Base-by-base conservation (phyloP, 2,888 invertebrate genomes). In the Polyploca ridens region DNA sequence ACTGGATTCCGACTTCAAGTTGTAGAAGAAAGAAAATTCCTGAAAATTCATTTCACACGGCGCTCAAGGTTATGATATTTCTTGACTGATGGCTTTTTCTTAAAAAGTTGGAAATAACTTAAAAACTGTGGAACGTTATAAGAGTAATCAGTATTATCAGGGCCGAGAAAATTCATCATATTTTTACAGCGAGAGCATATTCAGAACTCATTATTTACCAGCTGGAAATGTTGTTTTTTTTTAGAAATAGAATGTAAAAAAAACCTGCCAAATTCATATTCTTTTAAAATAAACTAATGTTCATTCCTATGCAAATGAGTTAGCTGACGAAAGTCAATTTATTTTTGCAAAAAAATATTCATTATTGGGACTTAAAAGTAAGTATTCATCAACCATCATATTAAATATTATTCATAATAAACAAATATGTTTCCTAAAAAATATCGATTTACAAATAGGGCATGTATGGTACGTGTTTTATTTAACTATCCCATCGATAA, bases 141-240 rank as follows among this genome's bases (percentile, higher is more conserved):
- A 63, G 59, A 62, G 44, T 33, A 64, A 38, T 67, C 65, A 65
- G 66, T 66, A 69, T 66, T 65, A 63, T 66, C 8, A 11, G 11
- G 14, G 6, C 0, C 14, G 5, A 44, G 14, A 44, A 44, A 44
- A 44, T 14, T 44, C 44, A 13, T 14, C 5, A 14, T 13, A 44
- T 44, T 44, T 44, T 44, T 44, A 14, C 14, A 44, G 14, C 14
- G 6, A 3, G 14, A 13, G 44, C 6, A 14, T 6, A 6, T 46
- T n/a, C n/a, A 46, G n/a, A n/a, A n/a, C n/a, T 46, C 46, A 46
- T n/a, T 10, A n/a, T n/a, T 46, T 14, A 14, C 14, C 44, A 14
- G 2, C 2, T 46, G n/a, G 0, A 46, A 46, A 46, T 46, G 46
- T 46, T 46, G 46, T n/a, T 46, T 46, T 44, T 27, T 44, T 44